Conservation (phyloP, 1,140 invertebrate genomes). For the Drosophila carrolli region DNA sequence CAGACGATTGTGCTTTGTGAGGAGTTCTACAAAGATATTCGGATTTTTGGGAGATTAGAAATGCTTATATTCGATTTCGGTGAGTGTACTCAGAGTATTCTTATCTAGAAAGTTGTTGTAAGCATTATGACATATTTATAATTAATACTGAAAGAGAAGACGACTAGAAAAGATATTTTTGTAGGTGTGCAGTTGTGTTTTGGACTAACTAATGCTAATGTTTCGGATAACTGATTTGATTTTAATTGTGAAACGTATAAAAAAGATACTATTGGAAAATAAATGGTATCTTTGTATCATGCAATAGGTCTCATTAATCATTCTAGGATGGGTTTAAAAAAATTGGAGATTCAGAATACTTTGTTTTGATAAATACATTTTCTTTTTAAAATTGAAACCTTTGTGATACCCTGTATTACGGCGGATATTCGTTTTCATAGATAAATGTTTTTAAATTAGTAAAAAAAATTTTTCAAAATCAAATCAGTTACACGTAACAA, state of each 20-base stretch:
- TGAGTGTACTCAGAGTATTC: constrained; percentile 13
- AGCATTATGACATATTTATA: constrained; percentile 25
- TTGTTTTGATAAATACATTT: not conserved
- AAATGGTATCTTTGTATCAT: too few species aligned
- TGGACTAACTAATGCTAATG: constrained; percentile 26
- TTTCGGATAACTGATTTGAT: constrained; percentile 18
- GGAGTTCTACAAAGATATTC: constrained; percentile 63
- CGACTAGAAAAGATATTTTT: constrained; percentile 58
- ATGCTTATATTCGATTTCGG: constrained; percentile 3
- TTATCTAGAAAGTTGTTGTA: constrained; percentile 23
- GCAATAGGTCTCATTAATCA: too few species aligned
- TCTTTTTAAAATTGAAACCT: too few species aligned
- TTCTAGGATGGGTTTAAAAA: too few species aligned
- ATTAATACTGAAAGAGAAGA: constrained; percentile 77
- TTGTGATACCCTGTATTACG: too few species aligned
- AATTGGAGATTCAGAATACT: too few species aligned
- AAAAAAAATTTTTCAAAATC: not conserved
- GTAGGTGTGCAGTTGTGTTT: constrained; percentile 16
- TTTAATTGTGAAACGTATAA: not conserved
- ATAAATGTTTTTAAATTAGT: too few species aligned
- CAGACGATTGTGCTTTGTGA: constrained; percentile 41
- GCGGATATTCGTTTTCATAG: too few species aligned
- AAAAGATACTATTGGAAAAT: not conserved
- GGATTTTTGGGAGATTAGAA: constrained; percentile 26
- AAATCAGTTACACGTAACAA: constrained; percentile 13